These are phyloP conservation scores for Perca flavescens DNA, from an alignment of 2,113 vertebrate species.

Conservation along the genomic window DNA sequence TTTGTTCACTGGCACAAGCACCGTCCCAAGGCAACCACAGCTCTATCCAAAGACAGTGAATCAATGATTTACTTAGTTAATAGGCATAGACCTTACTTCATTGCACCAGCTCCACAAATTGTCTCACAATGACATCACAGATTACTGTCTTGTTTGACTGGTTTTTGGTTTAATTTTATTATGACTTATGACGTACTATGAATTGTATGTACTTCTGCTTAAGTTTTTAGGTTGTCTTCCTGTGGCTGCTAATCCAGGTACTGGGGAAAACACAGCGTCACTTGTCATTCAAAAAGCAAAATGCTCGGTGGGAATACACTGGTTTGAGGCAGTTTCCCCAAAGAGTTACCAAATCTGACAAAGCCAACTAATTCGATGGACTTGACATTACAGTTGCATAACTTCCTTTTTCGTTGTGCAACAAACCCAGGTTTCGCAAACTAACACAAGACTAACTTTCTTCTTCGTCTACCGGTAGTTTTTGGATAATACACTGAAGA, in stretches of 20 bases:
- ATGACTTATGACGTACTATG: no score
- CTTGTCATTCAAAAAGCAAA: neutral
- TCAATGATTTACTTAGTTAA: conserved; percentile 9
- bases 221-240: neutral
- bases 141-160: neutral
- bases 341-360: conserved; percentile 25
- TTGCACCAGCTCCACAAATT: neutral
- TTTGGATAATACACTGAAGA: neutral
- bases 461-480: neutral
- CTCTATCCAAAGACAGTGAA: neutral
- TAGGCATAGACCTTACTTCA: neutral
- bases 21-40: neutral
- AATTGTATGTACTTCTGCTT: neutral
- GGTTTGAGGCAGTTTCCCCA: neutral
- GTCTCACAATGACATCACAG: neutral
- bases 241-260: neutral
- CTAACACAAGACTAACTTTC: neutral
- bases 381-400: conserved; percentile 23
- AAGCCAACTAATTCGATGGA: conserved; percentile 39
- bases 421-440: neutral
- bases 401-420: conserved; percentile 35
- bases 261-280: neutral
- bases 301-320: neutral
- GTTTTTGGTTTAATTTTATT: neutral
- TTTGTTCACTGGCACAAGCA: neutral